Base-by-base conservation (phyloP, 2,797 vertebrate species). In the Macrochelys suwanniensis region DNA sequence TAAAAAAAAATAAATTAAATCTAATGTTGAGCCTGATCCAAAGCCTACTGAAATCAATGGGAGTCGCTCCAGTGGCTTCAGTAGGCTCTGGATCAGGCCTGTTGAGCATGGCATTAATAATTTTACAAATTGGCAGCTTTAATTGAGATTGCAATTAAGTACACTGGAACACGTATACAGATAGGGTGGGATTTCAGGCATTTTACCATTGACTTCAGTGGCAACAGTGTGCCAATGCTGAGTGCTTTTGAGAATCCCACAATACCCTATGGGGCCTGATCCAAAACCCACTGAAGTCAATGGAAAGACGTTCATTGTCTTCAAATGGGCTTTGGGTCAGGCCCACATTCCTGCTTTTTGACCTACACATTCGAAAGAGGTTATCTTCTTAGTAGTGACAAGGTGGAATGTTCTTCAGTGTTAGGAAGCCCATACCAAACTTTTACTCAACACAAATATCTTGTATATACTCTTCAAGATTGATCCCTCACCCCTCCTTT, bases 21-120 rank as follows among this genome's bases (percentile, higher is more conserved):
- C n/a, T 71, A 25, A 37, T 5, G 9, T 42, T 5, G 6, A 93
- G 88, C 74, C 9, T 54, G 50, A 92, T 76, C 23, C 78, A 90
- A 68, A 93, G 11, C 11, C 71, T 89, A 89, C 51, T 92, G 57
- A 95, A 97, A 87, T 85, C 33, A 91, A 56, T 54, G 85, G 74
- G 61, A n/a, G 47, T 59, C 82, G 89, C 85, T 42, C 84, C 61
- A 92, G 13, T 88, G 47, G 80, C 80, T 94, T 92, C 2, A 4
- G 85, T 71, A 9, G 1, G 2, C 3, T 94, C 95, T 91, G 5
- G 31, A 0, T 80, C 47, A 78, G 31, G 31, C 83, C 42, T 59
- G 4, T 82, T 84, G 89, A 92, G 56, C 8, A 33, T 89, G 68
- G 25, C 23, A 81, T 90, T 92, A 78, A 92, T 85, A 0, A 68